Evolutionary conservation across 2,888 invertebrate genomes (phyloP).

Genomic region (Andrena minutula): DNA sequence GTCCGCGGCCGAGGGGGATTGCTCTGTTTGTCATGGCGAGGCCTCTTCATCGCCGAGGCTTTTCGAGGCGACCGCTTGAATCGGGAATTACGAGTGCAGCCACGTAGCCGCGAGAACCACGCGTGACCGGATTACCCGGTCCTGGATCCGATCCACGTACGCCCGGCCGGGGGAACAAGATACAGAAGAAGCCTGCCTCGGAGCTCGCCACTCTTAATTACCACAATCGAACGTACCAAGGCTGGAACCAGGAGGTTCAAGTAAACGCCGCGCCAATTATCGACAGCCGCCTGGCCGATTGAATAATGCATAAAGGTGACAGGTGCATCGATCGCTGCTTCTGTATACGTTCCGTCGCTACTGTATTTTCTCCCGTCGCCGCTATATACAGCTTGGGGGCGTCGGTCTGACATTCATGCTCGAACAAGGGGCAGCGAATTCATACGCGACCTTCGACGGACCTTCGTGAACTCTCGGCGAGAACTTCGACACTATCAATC

Average conservation of each 20-base stretch:
- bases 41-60: slow-evolving; percentile 11
- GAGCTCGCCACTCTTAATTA: slow-evolving; percentile 39
- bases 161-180: neutral
- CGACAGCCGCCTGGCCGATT: slow-evolving; percentile 20
- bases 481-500: slow-evolving; percentile 11
- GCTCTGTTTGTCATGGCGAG: slow-evolving; percentile 11
- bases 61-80: slow-evolving; percentile 34
- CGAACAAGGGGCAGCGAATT: neutral
- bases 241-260: slow-evolving; percentile 8
- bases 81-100: slow-evolving; percentile 48
- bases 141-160: neutral
- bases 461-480: slow-evolving; percentile 10
- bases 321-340: slow-evolving; percentile 24
- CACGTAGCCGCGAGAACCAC: slow-evolving; percentile 40
- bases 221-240: slow-evolving; percentile 27
- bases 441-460: slow-evolving; percentile 6
- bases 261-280: slow-evolving; percentile 48
- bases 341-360: slow-evolving; percentile 11
- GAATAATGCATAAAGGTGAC: slow-evolving; percentile 52
- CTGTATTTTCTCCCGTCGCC: neutral
- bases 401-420: neutral
- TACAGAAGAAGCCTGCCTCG: neutral
- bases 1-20: slow-evolving; percentile 7
- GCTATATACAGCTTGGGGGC: neutral
- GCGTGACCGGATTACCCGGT: slow-evolving; percentile 48